A percentile compares a stretch with the other conserved stretches of the same genome.
phyloP scores from a whole-genome alignment of 2,888 invertebrate species.

The Philonicus albiceps region DNA sequence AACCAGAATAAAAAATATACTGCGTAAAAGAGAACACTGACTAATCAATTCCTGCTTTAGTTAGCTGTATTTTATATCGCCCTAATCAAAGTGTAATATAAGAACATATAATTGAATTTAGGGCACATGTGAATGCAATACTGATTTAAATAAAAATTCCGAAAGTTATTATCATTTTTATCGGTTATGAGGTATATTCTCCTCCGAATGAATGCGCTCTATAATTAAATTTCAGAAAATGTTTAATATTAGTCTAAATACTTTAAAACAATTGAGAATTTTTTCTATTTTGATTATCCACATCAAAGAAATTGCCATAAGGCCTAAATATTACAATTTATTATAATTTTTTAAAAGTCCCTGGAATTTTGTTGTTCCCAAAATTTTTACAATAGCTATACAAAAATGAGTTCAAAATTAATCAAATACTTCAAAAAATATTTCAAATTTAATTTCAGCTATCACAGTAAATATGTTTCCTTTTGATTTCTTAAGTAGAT shows the following conservation, averaged over 20 bases:
- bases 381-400: background rate
- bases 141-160: background rate
- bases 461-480: background rate
- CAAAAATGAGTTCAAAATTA: background rate
- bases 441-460: background rate
- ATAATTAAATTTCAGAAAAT: background rate
- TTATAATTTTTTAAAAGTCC: background rate
- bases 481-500: background rate
- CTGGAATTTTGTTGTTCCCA: too few species aligned
- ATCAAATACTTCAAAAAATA: background rate
- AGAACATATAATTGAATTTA: too few species aligned
- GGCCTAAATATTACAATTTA: background rate
- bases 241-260: background rate
- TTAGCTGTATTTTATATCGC: too few species aligned
- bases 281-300: background rate
- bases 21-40: background rate
- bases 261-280: background rate
- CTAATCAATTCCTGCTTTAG: too few species aligned
- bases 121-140: background rate
- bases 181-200: too few species aligned
- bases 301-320: background rate
- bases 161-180: background rate
- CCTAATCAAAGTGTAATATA: too few species aligned
- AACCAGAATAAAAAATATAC: background rate
- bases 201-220: too few species aligned